Evolutionary conservation across 1,140 invertebrate genomes (phyloP), one percentile per base, ranked within the genome.

Genomic region (Planococcus citri): DNA sequence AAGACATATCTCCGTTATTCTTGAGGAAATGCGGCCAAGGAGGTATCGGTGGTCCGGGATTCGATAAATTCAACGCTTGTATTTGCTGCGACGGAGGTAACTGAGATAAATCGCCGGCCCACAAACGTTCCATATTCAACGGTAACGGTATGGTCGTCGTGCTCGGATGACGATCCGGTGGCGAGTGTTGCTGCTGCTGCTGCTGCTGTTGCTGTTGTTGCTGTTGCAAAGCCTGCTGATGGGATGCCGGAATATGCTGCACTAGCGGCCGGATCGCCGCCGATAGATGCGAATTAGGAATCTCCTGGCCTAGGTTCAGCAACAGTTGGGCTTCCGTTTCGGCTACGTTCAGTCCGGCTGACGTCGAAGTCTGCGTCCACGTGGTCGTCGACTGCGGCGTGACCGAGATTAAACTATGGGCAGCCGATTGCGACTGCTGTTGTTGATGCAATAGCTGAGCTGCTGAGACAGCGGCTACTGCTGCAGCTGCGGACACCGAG

Each of bases 41-140:
- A 33, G 69, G 41, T 38, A 74, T 58, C 77, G 75, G 74, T 22
- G 77, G 80, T 73, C 17, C 83, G 27, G 70, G 58, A 4, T 70
- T 37, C 29, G 88, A 90, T 27, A 92, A 81, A 76, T 92, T 91
- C 21, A 92, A 79, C 3, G 89, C 89, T 74, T 72, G 72, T 72
- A 90, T 82, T 76, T 91, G 88, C 76, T 91, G 88, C 75, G 89
- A 87, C n/a, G 87, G 87, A 1, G 89, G 90, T 69, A 92, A 78
- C 77, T 92, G 90, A 1, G 87, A 87, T 29, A 90, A 82, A 74
- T 92, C 90, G 2, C 90, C 90, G 8, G 89, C 90, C 92, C 92
- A 94, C 57, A 94, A 79, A 70, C 90, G 82, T 77, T 94, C 91
- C 92, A 94, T 94, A 75, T 94, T 93, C 38, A 94, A 81, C n/a